phyloP scores from a whole-genome alignment of 2,113 vertebrate species.

The Jacana jacana region DNA sequence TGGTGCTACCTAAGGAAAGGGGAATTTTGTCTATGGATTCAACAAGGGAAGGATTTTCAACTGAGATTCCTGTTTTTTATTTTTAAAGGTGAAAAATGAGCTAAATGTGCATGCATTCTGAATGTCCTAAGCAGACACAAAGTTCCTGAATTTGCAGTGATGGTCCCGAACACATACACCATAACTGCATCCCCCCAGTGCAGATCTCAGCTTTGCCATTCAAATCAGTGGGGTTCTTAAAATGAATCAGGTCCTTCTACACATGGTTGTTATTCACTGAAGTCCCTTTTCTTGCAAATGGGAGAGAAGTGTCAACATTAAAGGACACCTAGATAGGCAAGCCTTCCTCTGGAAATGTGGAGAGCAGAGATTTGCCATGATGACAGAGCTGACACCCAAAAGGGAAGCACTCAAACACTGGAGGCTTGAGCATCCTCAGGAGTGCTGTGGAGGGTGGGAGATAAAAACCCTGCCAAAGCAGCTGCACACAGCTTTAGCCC shows the following conservation, averaged over 20 bases:
- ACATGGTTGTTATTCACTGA: not conserved
- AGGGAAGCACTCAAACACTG: not conserved
- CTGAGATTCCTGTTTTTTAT: not conserved
- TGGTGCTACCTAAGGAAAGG: not conserved
- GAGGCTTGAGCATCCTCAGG: not conserved
- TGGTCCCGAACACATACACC: not conserved
- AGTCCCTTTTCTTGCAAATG: not conserved
- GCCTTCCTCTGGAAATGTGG: fast-evolving
- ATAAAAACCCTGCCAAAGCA: not conserved
- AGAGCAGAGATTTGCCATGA: not conserved
- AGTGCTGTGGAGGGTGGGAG: not conserved
- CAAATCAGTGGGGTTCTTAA: not conserved
- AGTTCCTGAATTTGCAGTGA: not conserved
- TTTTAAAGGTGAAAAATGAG: not conserved
- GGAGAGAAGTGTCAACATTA: not conserved
- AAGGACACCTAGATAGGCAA: not conserved
- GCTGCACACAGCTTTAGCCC: not conserved
- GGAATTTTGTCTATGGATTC: not conserved
- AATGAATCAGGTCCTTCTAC: fast-evolving
- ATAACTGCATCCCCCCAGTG: fast-evolving
- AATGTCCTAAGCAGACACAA: not conserved
- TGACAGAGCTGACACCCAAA: not conserved
- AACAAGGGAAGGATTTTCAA: not conserved
- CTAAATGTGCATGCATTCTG: not conserved
- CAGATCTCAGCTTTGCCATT: not conserved